Base-by-base conservation (phyloP, 2,888 invertebrate genomes). In the Dyspetes luteomarginatus region DNA sequence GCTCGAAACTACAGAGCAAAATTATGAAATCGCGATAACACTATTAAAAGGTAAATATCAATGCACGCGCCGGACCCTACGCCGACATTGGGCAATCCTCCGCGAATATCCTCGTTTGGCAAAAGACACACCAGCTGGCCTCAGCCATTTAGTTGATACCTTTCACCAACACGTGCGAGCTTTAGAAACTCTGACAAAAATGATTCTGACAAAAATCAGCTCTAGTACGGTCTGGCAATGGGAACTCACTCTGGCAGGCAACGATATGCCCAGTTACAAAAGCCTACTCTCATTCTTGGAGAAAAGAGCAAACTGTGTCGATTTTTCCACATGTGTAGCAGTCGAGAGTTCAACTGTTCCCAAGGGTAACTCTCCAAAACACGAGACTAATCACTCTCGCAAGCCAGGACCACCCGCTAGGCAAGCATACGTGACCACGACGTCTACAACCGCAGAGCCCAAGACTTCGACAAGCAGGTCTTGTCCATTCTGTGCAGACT, bases 151-250 rank as follows among this genome's bases (percentile, higher is more conserved):
- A n/a, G 48, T 48, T 3, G 48, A 48, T 5, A 48, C 48, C 0
- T 48, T 48, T 17, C 48, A 48, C 5, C 48, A 48, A 48, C 17
- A 48, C 17, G 5, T 48, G 3, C 48, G 48, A 5, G 48, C 48
- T 17, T 5, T 48, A 1, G 17, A 48, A 17, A 17, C 17, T 15
- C 45, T 48, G 0, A 15, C 17, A 0, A 5, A 48, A 15, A 3
- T 48, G 5, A 48, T 48, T 3, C 17, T 48, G 17, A 17, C 74
- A n/a, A 69, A 68, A 52, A n/a, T 79, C 17, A 62, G 24, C 28
- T 17, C 48, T 1, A 62, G 19, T 15, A 79, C 74, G 5, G 43
- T 62, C 3, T 73, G 62, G 62, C 62, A 68, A 7, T 78, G 73
- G 73, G 73, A 78, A 36, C 9, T 73, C 4, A 43, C 60, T 5